These are phyloP conservation scores for Apostichopus japonicus DNA, from an alignment of 35 echinoderm and acorn worm species.

Conservation along the genomic window DNA sequence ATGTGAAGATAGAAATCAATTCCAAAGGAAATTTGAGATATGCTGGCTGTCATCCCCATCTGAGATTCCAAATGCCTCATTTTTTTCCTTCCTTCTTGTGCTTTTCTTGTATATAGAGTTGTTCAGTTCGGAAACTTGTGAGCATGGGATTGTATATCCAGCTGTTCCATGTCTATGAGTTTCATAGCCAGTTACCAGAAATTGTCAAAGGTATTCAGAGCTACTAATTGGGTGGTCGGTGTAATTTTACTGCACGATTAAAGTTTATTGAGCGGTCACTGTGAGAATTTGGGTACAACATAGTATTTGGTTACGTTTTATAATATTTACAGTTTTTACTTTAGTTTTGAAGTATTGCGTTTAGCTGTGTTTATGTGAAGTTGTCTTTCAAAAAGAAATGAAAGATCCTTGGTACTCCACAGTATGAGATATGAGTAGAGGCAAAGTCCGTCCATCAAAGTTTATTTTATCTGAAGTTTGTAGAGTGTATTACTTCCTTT, in stretches of 20 bases:
- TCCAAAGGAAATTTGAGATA: conserved; percentile 36
- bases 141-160: background rate
- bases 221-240: background rate
- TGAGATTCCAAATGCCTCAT: background rate
- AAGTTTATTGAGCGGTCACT: no score
- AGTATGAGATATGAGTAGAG: no score
- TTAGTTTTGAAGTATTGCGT: no score
- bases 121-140: background rate
- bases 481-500: no score
- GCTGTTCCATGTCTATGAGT: background rate
- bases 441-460: no score
- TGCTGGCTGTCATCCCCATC: conserved; percentile 3
- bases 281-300: no score
- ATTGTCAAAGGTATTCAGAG: background rate
- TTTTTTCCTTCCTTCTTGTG: background rate
- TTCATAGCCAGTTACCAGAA: background rate
- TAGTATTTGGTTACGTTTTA: no score
- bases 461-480: no score
- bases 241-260: background rate
- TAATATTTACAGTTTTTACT: no score
- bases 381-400: no score
- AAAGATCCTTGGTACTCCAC: no score
- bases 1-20: conserved; percentile 44
- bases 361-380: no score
- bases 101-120: background rate